Evolutionary conservation across 1,140 invertebrate genomes (phyloP).

Genomic region (Hirudo medicinalis): DNA sequence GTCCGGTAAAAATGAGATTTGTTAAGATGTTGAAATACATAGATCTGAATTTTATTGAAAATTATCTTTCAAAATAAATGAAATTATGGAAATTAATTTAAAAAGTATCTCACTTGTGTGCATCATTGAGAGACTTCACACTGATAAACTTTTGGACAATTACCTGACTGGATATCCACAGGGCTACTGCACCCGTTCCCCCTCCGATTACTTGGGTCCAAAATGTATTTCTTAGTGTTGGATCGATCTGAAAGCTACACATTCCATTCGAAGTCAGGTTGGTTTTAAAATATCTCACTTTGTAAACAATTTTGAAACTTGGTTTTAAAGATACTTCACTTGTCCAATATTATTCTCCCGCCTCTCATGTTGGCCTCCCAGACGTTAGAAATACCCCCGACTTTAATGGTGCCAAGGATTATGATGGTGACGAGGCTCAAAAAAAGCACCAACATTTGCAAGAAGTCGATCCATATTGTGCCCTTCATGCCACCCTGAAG

Average conservation of each 20-base stretch:
- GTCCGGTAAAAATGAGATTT: slow-evolving; percentile 10
- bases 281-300: neutral
- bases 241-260: slow-evolving; percentile 55
- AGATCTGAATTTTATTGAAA: slow-evolving; percentile 15
- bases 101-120: slow-evolving; percentile 45
- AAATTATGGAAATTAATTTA: no score
- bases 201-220: slow-evolving; percentile 71
- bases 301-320: no score
- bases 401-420: slow-evolving; percentile 47
- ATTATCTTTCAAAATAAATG: no score
- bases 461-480: slow-evolving; percentile 12
- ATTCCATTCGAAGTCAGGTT: no score
- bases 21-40: slow-evolving; percentile 17
- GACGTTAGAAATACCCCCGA: slow-evolving; percentile 50
- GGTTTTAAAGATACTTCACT: no score
- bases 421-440: neutral
- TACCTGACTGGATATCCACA: slow-evolving; percentile 75
- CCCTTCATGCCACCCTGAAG: slow-evolving; percentile 18
- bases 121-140: slow-evolving; percentile 53
- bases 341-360: slow-evolving; percentile 47
- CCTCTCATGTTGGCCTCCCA: slow-evolving; percentile 51
- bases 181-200: slow-evolving; percentile 67
- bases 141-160: slow-evolving; percentile 76
- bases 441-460: slow-evolving; percentile 7
- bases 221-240: slow-evolving; percentile 64